Base-by-base conservation (phyloP, 2,113 vertebrate species). In the Triplophysa tibetana region DNA sequence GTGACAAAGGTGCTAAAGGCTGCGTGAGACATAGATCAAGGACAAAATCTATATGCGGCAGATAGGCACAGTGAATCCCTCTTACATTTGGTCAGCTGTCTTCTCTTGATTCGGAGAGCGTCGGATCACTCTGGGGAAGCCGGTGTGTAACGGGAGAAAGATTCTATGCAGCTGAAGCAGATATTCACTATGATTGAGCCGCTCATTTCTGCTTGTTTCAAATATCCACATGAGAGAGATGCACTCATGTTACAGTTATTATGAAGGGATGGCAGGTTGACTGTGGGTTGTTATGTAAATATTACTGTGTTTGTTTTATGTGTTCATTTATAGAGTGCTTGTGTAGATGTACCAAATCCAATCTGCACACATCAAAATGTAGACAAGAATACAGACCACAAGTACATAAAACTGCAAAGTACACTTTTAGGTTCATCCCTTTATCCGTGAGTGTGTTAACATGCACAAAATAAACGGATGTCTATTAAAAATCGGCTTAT, bases 131-230 rank as follows among this genome's bases (percentile, higher is more conserved):
- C n/a, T n/a, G n/a, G n/a, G n/a, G 29, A 8, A 48, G 62, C 64
- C 38, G 48, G 0, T 64, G 23, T 56, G 90, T 88, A 91, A 91
- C 83, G 78, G 19, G 87, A 91, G 88, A 83, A 81, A 78, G 78
- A 84, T 78, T 77, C 24, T 68, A 76, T 77, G n/a, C 85, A 86
- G 86, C 82, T 12, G 64, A 77, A 60, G 82, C 54, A 58, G 83
- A 75, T 60, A 6, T 11, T 14, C 45, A 23, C 52, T 19, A 65
- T 24, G 19, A 54, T 52, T 0, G 60, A 26, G 60, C 67, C 19
- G 17, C 43, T 3, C 16, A 48, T 1, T 17, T 56, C 52, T 67
- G 65, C 10, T 1, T 38, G 48, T 10, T 70, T 29, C 24, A 33
- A 50, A 23, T 24, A 17, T 23, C 17, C 29, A 10, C 33, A 4